Conservation (phyloP, 2,113 vertebrate species). For the Mus spicilegus region DNA sequence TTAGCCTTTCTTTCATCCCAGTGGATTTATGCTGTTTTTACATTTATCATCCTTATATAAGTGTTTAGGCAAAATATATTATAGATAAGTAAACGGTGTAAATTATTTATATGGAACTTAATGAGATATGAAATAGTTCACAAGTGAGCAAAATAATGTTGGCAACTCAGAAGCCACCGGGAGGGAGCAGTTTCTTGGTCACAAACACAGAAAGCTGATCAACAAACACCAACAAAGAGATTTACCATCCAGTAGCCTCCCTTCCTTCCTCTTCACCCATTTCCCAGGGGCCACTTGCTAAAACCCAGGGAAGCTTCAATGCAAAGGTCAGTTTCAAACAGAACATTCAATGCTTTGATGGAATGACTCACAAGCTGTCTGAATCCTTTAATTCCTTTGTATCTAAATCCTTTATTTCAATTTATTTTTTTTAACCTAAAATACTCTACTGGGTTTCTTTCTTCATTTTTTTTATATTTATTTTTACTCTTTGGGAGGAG, state of each 20-base stretch:
- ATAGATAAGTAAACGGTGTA: background rate
- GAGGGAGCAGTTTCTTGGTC: accelerated
- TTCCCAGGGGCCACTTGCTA: background rate
- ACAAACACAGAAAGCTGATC: background rate
- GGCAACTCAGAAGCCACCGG: background rate
- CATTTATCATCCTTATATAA: background rate
- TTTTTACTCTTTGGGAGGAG: conserved; percentile 45
- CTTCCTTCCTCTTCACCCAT: background rate
- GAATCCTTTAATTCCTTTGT: conserved; percentile 41
- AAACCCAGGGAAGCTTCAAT: background rate
- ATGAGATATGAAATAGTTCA: background rate
- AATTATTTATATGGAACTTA: background rate
- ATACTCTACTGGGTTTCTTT: background rate
- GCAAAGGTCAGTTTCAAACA: conserved; percentile 3
- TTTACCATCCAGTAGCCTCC: background rate
- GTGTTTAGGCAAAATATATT: background rate
- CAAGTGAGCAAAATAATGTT: background rate
- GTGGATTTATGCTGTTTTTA: background rate
- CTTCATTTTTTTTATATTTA: conserved; percentile 39
- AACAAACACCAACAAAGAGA: background rate
- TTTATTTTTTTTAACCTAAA: conserved; percentile 59
- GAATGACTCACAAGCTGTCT: conserved; percentile 14
- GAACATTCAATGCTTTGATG: conserved; percentile 25
- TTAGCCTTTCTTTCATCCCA: background rate
- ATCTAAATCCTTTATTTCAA: conserved; percentile 35